Percentiles rank a stretch among this genome's conserved stretches.
These are phyloP conservation scores for Aricia agestis DNA, from an alignment of 1,140 invertebrate species.

Conservation along the genomic window DNA sequence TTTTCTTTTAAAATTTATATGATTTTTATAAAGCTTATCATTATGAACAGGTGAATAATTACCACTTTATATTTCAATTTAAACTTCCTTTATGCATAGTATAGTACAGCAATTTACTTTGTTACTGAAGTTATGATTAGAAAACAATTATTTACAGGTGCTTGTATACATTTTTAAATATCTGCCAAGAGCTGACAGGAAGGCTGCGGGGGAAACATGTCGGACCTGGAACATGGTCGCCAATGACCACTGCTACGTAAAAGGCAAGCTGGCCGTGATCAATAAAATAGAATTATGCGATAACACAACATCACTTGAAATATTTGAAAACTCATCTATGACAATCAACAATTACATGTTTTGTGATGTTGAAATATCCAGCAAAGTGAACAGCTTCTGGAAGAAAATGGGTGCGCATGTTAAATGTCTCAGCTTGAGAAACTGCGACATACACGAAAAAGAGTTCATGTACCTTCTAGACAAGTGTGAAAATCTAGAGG, in stretches of 20 bases:
- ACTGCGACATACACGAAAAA: constrained; percentile 80
- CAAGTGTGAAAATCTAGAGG: constrained; percentile 76
- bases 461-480: constrained; percentile 78
- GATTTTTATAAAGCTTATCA: no score
- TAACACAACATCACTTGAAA: constrained; percentile 58
- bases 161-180: constrained; percentile 80
- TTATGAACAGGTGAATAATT: no score
- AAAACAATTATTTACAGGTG: constrained; percentile 68
- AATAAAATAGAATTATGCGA: constrained; percentile 73
- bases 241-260: constrained; percentile 76
- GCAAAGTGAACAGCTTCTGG: constrained; percentile 70
- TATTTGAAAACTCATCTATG: constrained; percentile 70
- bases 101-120: no score
- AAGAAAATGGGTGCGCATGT: constrained; percentile 65
- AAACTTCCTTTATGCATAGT: no score
- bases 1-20: no score
- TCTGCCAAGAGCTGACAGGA: constrained; percentile 77
- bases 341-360: constrained; percentile 77
- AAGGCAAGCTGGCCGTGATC: constrained; percentile 74
- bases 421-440: constrained; percentile 69
- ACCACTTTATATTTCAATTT: no score
- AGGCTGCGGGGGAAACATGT: constrained; percentile 78
- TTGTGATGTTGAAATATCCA: constrained; percentile 78
- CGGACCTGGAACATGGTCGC: constrained; percentile 78
- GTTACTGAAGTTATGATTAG: no score